These are phyloP conservation scores for Pantherophis vulpinus DNA, from an alignment of 2,797 vertebrate species.

Conservation along the genomic window DNA sequence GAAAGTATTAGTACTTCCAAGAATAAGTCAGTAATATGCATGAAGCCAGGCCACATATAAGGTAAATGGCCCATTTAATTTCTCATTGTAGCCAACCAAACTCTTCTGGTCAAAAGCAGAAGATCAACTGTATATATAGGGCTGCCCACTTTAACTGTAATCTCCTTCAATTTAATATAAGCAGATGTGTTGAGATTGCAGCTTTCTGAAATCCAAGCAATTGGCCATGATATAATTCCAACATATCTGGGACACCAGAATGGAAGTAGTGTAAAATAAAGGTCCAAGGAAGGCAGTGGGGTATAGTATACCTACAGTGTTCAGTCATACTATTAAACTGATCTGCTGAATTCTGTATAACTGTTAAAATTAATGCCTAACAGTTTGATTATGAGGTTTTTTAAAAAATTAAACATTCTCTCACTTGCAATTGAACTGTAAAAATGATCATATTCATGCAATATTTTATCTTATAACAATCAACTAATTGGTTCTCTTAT, in stretches of 20 bases:
- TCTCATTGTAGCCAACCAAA: neutral
- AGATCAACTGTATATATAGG: neutral
- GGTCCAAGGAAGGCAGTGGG: neutral
- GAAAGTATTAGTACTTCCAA: slow-evolving; percentile 18
- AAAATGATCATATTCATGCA: slow-evolving; percentile 52
- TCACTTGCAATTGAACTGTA: slow-evolving; percentile 53
- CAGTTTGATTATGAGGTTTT: slow-evolving; percentile 50
- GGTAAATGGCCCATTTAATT: neutral
- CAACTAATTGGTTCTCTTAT: neutral
- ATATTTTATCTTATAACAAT: slow-evolving; percentile 55
- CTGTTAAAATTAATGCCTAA: slow-evolving; percentile 45
- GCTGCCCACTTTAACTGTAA: neutral
- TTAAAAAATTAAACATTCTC: slow-evolving; percentile 49
- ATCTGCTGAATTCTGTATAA: slow-evolving; percentile 45
- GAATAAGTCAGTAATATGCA: neutral
- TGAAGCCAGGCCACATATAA: neutral
- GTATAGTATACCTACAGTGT: neutral
- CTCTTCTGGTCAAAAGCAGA: neutral
- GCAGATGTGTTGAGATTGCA: neutral
- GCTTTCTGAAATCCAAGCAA: neutral
- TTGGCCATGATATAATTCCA: neutral
- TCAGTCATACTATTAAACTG: slow-evolving; percentile 3
- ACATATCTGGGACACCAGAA: neutral
- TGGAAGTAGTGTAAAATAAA: neutral
- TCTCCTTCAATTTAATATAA: neutral